Evolutionary conservation across 2,113 vertebrate genomes (phyloP).

Genomic region (Abramis brama): DNA sequence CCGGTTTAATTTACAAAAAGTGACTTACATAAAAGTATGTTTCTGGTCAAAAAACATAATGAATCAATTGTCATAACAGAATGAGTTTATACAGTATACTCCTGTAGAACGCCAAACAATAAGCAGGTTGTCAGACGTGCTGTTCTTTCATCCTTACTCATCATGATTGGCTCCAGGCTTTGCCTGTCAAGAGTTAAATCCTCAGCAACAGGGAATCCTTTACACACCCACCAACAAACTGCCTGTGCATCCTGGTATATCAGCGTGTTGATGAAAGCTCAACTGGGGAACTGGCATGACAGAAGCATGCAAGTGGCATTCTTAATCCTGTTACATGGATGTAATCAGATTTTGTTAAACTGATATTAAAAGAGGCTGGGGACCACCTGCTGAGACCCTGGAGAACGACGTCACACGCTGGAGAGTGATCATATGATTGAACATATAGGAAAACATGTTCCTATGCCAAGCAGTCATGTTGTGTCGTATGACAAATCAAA

Average conservation of each 20-base stretch:
- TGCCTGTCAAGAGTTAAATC: conserved; percentile 11
- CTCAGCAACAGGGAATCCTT: conserved; percentile 27
- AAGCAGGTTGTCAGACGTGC: background rate
- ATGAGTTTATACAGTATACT: background rate
- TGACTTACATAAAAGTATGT: background rate
- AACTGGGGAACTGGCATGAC: background rate
- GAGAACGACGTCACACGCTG: background rate
- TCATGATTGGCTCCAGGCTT: conserved; percentile 7
- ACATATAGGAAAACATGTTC: conserved; percentile 24
- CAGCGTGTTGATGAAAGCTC: background rate
- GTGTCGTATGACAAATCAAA: background rate
- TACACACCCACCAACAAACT: conserved; percentile 7
- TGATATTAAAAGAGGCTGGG: conserved; percentile 38
- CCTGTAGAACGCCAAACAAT: conserved; percentile 14
- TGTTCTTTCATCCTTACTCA: background rate
- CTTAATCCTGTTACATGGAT: conserved; percentile 52
- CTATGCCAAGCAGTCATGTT: background rate
- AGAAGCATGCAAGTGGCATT: conserved; percentile 22
- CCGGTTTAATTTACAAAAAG: background rate
- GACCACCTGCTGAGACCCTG: conserved; percentile 29
- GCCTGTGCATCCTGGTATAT: background rate
- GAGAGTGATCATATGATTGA: background rate
- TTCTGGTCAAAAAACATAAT: background rate
- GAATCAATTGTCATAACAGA: background rate
- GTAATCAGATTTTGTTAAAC: conserved; percentile 43